These are phyloP conservation scores for Passer domesticus DNA, from an alignment of 2,113 vertebrate species.

Conservation along the genomic window DNA sequence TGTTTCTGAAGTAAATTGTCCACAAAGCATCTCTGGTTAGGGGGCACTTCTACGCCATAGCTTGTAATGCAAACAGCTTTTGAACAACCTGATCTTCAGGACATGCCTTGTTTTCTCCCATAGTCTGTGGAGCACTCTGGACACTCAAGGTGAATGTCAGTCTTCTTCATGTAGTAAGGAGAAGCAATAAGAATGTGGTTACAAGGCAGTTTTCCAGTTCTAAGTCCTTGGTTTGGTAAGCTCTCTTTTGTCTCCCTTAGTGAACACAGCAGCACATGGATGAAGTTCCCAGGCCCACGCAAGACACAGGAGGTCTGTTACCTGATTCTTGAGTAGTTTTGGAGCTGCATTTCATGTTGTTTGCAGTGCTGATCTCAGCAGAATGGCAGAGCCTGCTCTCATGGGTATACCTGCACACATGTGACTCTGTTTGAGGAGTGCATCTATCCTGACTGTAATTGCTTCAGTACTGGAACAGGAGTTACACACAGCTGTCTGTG, in stretches of 20 bases:
- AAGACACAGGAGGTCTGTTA: not conserved
- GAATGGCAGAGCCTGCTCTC: not conserved
- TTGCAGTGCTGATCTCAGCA: not conserved
- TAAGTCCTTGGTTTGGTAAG: not conserved
- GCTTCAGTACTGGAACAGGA: not conserved
- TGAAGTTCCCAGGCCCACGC: not conserved
- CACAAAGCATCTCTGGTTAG: not conserved
- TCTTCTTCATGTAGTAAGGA: not conserved
- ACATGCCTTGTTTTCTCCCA: not conserved
- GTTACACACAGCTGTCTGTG: not conserved
- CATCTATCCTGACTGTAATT: not conserved
- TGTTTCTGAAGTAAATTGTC: not conserved
- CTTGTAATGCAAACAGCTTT: not conserved
- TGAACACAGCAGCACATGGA: not conserved
- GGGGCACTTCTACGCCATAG: fast-evolving
- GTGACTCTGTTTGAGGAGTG: not conserved
- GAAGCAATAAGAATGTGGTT: not conserved
- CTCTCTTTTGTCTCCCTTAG: not conserved
- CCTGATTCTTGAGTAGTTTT: not conserved
- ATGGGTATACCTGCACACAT: not conserved
- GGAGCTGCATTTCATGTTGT: not conserved
- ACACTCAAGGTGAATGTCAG: not conserved
- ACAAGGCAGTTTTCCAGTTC: not conserved
- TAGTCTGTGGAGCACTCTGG: not conserved
- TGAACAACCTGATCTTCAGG: not conserved